A percentile compares a stretch with the other conserved stretches of the same genome.
phyloP scores from a whole-genome alignment of 2,888 invertebrate species.

The Hemistola chrysoprasaria region DNA sequence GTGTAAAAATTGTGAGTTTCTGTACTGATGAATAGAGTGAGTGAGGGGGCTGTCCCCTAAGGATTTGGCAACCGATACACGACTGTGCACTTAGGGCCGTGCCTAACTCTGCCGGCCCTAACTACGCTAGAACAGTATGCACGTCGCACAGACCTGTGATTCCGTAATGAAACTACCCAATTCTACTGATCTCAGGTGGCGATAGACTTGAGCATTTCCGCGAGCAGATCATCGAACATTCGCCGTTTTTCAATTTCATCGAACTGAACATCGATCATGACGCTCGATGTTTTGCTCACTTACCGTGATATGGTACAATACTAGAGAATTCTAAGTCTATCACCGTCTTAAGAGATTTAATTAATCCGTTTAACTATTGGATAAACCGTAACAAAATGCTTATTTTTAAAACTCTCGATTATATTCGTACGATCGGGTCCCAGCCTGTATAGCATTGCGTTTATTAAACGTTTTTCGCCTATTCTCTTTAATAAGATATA shows the following conservation, averaged over 20 bases:
- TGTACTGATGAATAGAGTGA: conserved; percentile 2
- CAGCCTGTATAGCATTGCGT: conserved; percentile 12
- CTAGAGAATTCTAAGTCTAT: too few species aligned
- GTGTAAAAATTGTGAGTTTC: background rate
- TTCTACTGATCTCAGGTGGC: background rate
- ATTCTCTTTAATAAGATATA: conserved; percentile 10
- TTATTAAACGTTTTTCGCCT: conserved; percentile 17
- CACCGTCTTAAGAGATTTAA: too few species aligned
- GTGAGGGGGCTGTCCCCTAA: conserved; percentile 48
- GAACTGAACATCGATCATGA: too few species aligned
- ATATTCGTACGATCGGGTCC: conserved; percentile 5
- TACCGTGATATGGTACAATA: too few species aligned
- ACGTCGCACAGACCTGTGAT: conserved; percentile 7
- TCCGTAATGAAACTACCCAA: conserved; percentile 3
- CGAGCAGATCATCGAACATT: too few species aligned
- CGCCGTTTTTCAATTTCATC: too few species aligned
- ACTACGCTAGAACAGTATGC: too few species aligned
- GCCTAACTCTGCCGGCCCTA: conserved; percentile 36
- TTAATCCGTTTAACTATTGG: too few species aligned
- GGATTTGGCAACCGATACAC: conserved; percentile 78
- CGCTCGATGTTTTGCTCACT: too few species aligned
- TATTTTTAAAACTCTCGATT: conserved; percentile 1
- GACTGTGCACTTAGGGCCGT: conserved; percentile 72
- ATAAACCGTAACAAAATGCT: conserved; percentile 1
- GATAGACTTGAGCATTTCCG: too few species aligned